These are phyloP conservation scores for Alouatta palliata DNA, from an alignment of 2,113 vertebrate species.

Conservation along the genomic window DNA sequence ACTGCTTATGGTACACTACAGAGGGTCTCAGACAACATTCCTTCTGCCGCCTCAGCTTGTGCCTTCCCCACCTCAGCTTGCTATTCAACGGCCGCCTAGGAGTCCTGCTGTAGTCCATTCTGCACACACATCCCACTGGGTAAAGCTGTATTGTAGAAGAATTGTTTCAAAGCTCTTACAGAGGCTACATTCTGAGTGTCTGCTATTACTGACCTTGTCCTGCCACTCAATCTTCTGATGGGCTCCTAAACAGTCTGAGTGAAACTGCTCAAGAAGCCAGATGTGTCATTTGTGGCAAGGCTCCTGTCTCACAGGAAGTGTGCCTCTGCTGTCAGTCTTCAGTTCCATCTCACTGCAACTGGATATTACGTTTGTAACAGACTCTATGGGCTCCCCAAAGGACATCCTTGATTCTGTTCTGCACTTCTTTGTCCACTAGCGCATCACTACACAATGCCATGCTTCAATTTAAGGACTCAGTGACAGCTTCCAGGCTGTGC, in stretches of 20 bases:
- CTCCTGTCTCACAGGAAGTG: neutral
- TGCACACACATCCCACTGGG: neutral
- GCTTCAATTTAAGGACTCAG: slow-evolving; percentile 43
- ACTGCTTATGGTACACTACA: neutral
- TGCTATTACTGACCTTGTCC: neutral
- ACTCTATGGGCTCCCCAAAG: slow-evolving; percentile 34
- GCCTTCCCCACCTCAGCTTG: neutral
- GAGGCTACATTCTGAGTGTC: neutral
- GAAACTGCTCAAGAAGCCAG: neutral
- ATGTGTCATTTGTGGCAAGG: neutral
- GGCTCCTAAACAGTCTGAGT: neutral
- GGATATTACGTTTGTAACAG: slow-evolving; percentile 7
- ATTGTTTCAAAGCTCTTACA: neutral
- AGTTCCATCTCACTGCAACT: slow-evolving; percentile 44
- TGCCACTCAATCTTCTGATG: neutral
- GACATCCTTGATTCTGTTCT: slow-evolving; percentile 40
- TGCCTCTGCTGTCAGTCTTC: neutral
- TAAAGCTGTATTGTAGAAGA: neutral
- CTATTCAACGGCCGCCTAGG: neutral
- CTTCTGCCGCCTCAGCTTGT: neutral
- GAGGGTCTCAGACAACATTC: neutral
- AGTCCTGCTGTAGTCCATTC: neutral
- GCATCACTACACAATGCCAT: slow-evolving; percentile 44
- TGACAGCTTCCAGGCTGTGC: slow-evolving; percentile 31
- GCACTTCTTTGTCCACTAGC: neutral